These are phyloP conservation scores for Sarcophaga carnaria DNA, from an alignment of 2,888 invertebrate species.

Conservation along the genomic window DNA sequence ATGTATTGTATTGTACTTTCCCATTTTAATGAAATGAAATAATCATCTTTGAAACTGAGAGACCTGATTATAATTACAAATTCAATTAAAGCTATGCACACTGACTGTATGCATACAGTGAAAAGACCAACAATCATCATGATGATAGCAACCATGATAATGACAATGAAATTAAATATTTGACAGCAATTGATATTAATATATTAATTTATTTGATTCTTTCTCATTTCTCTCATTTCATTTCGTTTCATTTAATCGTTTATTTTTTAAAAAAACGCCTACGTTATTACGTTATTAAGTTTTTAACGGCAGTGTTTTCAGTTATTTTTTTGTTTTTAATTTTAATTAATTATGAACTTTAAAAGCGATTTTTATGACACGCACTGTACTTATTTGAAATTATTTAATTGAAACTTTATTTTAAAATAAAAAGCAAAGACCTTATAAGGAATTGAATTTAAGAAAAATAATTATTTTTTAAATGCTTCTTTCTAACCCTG, in stretches of 20 bases:
- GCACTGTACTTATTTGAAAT: background rate
- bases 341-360: background rate
- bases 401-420: background rate
- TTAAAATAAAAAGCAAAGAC: too few species aligned
- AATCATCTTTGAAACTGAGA: background rate
- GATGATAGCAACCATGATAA: background rate
- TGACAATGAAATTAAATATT: slow-evolving; percentile 54
- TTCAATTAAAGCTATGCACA: slow-evolving; percentile 25
- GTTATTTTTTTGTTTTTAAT: background rate
- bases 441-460: too few species aligned
- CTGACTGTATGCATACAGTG: background rate
- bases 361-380: slow-evolving; percentile 5
- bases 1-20: background rate
- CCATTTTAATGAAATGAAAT: background rate
- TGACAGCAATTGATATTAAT: slow-evolving; percentile 60
- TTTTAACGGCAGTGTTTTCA: background rate
- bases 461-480: too few species aligned
- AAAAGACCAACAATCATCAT: background rate
- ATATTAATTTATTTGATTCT: slow-evolving; percentile 49
- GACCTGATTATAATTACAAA: slow-evolving; percentile 53
- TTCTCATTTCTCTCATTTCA: background rate
- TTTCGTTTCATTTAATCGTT: slow-evolving; percentile 1
- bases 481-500: too few species aligned
- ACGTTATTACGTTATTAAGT: background rate
- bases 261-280: slow-evolving; percentile 10